phyloP scores from a whole-genome alignment of 2,797 vertebrate species.

The Luscinia luscinia region DNA sequence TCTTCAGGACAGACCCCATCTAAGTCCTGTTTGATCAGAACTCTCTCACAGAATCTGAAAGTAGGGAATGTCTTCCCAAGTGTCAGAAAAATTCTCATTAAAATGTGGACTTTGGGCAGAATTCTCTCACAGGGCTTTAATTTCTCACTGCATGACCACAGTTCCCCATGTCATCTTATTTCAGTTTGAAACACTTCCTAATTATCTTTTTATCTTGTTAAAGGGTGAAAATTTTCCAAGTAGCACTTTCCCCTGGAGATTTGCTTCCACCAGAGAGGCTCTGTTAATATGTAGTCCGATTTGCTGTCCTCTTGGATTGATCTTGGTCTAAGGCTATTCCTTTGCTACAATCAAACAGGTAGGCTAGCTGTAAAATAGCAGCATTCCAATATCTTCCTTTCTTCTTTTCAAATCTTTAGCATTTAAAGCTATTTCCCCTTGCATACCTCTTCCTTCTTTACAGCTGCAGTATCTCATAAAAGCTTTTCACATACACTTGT shows the following conservation, averaged over 20 bases:
- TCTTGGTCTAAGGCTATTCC: background rate
- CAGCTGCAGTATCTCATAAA: background rate
- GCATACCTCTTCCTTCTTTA: background rate
- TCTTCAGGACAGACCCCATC: background rate
- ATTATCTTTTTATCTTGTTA: conserved; percentile 57
- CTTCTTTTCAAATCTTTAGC: background rate
- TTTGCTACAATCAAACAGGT: background rate
- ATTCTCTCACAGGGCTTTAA: conserved; percentile 28
- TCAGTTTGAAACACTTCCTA: conserved; percentile 22
- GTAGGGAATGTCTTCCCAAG: background rate
- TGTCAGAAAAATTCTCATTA: conserved; percentile 62
- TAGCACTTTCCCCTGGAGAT: conserved; percentile 15
- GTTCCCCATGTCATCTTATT: conserved; percentile 26
- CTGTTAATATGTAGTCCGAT: background rate
- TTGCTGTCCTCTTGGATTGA: background rate
- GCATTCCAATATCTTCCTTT: background rate
- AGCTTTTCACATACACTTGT: background rate
- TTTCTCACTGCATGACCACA: conserved; percentile 22
- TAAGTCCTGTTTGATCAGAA: background rate
- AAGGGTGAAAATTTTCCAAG: conserved; percentile 37
- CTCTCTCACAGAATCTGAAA: background rate
- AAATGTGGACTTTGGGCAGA: conserved; percentile 35
- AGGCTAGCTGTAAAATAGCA: background rate
- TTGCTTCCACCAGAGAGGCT: background rate
- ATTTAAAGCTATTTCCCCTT: background rate